Evolutionary conservation across 2,113 vertebrate species (phyloP).

Genomic region (Fukomys damarensis): DNA sequence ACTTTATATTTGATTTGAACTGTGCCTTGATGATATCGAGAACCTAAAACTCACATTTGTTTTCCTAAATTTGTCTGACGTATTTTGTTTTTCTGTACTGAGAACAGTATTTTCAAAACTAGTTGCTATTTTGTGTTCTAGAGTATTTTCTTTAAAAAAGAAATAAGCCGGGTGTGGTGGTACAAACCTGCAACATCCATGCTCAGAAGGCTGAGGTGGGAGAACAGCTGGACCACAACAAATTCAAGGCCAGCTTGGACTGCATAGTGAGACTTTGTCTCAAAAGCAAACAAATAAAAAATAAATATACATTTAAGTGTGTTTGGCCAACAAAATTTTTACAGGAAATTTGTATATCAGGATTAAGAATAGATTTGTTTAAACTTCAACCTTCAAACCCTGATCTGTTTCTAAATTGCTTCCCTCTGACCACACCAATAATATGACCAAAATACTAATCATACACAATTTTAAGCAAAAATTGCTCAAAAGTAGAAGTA

Average conservation of each 20-base stretch:
- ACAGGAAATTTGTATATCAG: not conserved
- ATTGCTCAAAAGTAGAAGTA: not conserved
- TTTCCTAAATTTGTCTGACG: not conserved
- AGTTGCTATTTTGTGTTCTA: not conserved
- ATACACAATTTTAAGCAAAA: not conserved
- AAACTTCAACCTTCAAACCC: not conserved
- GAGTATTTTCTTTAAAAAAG: constrained; percentile 15
- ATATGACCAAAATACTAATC: not conserved
- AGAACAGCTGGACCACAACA: not conserved
- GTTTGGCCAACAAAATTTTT: not conserved
- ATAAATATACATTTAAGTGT: not conserved
- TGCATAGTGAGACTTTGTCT: not conserved
- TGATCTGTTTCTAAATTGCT: not conserved
- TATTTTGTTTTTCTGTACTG: not conserved
- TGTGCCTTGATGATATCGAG: not conserved
- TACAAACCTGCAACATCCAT: not conserved
- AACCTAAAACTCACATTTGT: constrained; percentile 4
- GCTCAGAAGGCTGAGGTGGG: not conserved
- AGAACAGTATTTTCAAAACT: constrained; percentile 1
- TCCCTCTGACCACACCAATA: not conserved
- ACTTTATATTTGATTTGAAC: constrained; percentile 5
- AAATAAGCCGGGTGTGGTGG: not conserved
- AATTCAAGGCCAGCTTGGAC: not conserved
- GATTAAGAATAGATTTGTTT: constrained; percentile 8
- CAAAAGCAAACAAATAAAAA: not conserved